These are phyloP conservation scores for Monochamus saltuarius DNA, from an alignment of 1,140 invertebrate species.

Conservation along the genomic window DNA sequence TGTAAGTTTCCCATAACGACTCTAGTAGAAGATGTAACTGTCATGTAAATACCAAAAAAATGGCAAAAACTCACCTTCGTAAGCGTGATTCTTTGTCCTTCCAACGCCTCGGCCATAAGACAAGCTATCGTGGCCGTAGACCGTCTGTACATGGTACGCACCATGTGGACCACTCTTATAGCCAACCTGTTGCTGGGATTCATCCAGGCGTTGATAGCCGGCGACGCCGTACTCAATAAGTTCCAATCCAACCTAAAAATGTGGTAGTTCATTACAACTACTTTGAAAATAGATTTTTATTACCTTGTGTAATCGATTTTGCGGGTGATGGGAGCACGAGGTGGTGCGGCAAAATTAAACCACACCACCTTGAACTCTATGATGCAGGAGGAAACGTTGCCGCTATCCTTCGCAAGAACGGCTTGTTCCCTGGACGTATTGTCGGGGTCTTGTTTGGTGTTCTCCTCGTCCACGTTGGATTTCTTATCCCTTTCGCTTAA, in stretches of 20 bases:
- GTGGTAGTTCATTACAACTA: neutral
- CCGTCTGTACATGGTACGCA: conserved; percentile 72
- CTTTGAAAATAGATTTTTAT: conserved; percentile 15
- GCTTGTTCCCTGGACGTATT: conserved; percentile 21
- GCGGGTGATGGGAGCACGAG: conserved; percentile 87
- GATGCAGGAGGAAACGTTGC: conserved; percentile 75
- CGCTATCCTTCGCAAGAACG: conserved; percentile 56
- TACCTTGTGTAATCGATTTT: conserved; percentile 93
- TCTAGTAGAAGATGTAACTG: conserved; percentile 58
- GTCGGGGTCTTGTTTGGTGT: conserved; percentile 34
- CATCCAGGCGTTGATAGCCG: conserved; percentile 96
- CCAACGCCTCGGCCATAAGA: conserved; percentile 92
- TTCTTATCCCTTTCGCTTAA: conserved; percentile 30
- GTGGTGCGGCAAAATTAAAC: conserved; percentile 97
- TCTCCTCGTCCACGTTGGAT: conserved; percentile 13
- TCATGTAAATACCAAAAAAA: neutral
- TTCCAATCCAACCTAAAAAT: conserved; percentile 87
- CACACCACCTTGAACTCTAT: conserved; percentile 89
- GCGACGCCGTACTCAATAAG: conserved; percentile 90
- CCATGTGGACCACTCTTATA: conserved; percentile 77
- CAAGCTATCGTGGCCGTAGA: conserved; percentile 88
- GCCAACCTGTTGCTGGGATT: conserved; percentile 89
- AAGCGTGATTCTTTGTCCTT: conserved; percentile 78
- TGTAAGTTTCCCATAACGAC: conserved; percentile 87
- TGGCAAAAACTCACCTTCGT: conserved; percentile 64